Percentiles rank a stretch among this genome's conserved stretches.
phyloP scores from a whole-genome alignment of 2,888 invertebrate genomes.

The Hypolimnas misippus region DNA sequence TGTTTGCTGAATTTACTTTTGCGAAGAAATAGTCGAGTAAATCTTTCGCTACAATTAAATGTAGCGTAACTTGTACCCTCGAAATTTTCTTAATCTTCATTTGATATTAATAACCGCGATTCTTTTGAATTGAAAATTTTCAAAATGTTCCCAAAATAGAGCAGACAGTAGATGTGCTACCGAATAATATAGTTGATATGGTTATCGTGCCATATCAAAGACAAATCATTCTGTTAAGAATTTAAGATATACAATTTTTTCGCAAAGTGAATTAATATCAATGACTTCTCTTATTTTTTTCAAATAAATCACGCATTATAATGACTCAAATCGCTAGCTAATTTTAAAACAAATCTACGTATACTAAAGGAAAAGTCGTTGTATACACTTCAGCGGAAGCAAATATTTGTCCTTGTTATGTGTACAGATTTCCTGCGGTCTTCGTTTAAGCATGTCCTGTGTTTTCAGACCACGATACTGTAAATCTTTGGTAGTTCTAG shows the following conservation, averaged over 20 bases:
- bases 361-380: neutral
- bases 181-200: no score
- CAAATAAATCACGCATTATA: no score
- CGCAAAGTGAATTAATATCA: no score
- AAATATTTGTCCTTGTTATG: slow-evolving; percentile 32
- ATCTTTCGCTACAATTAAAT: slow-evolving; percentile 34
- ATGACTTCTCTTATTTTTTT: no score
- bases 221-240: no score
- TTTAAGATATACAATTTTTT: no score
- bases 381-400: neutral
- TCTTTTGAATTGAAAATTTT: no score
- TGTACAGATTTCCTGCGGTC: slow-evolving; percentile 23
- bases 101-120: neutral
- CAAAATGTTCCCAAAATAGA: no score
- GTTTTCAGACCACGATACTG: slow-evolving; percentile 13
- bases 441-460: slow-evolving; percentile 19
- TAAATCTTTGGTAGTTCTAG: slow-evolving; percentile 22
- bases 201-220: neutral
- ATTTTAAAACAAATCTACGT: no score
- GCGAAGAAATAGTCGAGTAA: slow-evolving; percentile 29
- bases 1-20: slow-evolving; percentile 42
- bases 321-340: no score
- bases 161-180: no score
- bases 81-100: neutral
- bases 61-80: neutral